Evolutionary conservation across 2,888 invertebrate genomes (phyloP).

Genomic region (Busseola fusca): DNA sequence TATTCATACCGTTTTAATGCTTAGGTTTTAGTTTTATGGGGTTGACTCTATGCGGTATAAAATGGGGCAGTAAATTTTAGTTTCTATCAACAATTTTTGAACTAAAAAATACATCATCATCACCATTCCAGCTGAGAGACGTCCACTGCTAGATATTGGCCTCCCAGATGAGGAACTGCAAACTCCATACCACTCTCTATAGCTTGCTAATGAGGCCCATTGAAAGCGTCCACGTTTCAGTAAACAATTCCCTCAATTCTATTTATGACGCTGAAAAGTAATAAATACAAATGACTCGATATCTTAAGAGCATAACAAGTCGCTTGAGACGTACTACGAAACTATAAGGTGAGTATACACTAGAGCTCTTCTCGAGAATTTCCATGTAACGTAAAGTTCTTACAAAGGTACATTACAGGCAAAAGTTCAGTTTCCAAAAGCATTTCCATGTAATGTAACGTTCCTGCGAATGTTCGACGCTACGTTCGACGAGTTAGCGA

Average conservation of each 20-base stretch:
- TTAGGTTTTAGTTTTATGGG: conserved; percentile 15
- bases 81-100: no score
- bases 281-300: not conserved
- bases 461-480: no score
- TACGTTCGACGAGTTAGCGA: no score
- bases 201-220: not conserved
- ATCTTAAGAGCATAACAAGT: not conserved
- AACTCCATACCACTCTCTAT: not conserved
- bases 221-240: not conserved
- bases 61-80: not conserved
- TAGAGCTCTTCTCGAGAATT: no score
- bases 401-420: no score
- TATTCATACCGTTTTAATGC: conserved; percentile 40
- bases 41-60: not conserved
- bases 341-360: not conserved
- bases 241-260: not conserved
- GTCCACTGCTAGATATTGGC: not conserved
- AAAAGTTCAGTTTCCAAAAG: no score
- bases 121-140: not conserved
- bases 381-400: no score
- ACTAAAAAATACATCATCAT: no score
- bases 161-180: not conserved
- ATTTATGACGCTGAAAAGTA: not conserved
- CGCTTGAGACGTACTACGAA: not conserved
- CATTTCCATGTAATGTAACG: no score